A percentile compares a stretch with the other conserved stretches of the same genome.
These are phyloP conservation scores for Asbolus verrucosus DNA, from an alignment of 1,140 invertebrate species.

Conservation along the genomic window DNA sequence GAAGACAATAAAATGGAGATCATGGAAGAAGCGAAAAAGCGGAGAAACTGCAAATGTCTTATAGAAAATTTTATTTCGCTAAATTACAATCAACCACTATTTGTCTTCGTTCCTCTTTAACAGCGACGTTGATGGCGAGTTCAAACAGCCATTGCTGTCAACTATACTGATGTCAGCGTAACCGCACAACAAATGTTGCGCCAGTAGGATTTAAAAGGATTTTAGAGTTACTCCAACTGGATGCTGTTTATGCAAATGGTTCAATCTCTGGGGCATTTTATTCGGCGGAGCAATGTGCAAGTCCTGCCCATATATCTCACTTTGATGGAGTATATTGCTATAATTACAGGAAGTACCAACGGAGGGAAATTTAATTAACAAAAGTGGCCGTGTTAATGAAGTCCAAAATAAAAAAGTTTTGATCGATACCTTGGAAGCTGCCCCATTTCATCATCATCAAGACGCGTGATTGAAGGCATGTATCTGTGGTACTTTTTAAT, in stretches of 20 bases:
- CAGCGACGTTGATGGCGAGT: conserved; percentile 21
- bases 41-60: no score
- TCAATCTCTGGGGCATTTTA: conserved; percentile 26
- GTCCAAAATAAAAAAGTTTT: no score
- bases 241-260: conserved; percentile 34
- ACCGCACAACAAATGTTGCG: conserved; percentile 28
- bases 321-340: conserved; percentile 23
- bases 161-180: conserved; percentile 9
- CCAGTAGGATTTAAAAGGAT: conserved; percentile 27
- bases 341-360: conserved; percentile 19
- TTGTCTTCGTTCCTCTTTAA: conserved; percentile 20
- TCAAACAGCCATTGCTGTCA: conserved; percentile 30
- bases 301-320: conserved; percentile 27
- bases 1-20: no score
- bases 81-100: conserved; percentile 8
- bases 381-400: neutral
- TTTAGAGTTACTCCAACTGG: neutral
- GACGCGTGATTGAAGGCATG: no score
- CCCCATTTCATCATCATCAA: no score
- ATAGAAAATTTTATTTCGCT: conserved; percentile 7
- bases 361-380: conserved; percentile 11
- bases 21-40: no score
- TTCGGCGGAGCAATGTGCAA: conserved; percentile 3
- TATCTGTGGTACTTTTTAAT: conserved; percentile 20
- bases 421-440: no score